A percentile compares a stretch with the other conserved stretches of the same genome.
Evolutionary conservation across 2,113 vertebrate species (phyloP).

Genomic region (Gambusia holbrooki): DNA sequence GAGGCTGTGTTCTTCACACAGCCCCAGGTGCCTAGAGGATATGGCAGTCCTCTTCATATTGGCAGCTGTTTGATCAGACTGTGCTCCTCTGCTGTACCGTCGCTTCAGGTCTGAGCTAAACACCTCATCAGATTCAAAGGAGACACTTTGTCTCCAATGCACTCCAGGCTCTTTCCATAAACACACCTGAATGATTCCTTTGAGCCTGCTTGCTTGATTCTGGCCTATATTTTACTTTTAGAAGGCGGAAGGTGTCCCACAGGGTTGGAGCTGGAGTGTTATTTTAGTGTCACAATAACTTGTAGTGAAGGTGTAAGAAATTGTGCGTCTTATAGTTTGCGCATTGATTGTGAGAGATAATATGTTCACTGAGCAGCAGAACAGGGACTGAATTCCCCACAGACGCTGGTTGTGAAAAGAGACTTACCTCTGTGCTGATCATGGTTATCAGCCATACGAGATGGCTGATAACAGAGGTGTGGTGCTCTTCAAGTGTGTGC

Average conservation of each 20-base stretch:
- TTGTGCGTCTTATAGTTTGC: constrained; percentile 49
- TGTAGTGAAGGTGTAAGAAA: constrained; percentile 44
- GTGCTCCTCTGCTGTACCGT: constrained; percentile 40
- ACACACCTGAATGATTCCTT: constrained; percentile 56
- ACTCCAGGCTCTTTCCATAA: constrained; percentile 72
- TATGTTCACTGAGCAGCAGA: constrained; percentile 34
- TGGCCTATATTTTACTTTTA: constrained; percentile 29
- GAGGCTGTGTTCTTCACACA: constrained; percentile 66
- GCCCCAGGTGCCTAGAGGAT: constrained; percentile 69
- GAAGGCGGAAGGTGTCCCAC: neutral
- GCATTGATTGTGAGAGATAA: constrained; percentile 49
- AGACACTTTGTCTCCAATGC: constrained; percentile 58
- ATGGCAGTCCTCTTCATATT: constrained; percentile 72
- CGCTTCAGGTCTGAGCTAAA: constrained; percentile 71
- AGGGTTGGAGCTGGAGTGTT: neutral
- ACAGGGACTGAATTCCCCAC: constrained; percentile 53
- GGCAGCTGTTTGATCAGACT: constrained; percentile 75
- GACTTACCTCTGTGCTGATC: constrained; percentile 53
- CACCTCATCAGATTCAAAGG: constrained; percentile 69
- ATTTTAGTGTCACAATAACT: constrained; percentile 31
- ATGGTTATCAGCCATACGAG: constrained; percentile 55
- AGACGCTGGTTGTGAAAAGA: constrained; percentile 69
- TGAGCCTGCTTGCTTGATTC: constrained; percentile 30
- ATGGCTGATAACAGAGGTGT: constrained; percentile 73
- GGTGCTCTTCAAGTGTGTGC: constrained; percentile 40